Percentiles rank a stretch among this genome's conserved stretches.
These are phyloP conservation scores for Bergia puertoricense DNA, from an alignment of 92 coral and sea anemone species.

Conservation along the genomic window DNA sequence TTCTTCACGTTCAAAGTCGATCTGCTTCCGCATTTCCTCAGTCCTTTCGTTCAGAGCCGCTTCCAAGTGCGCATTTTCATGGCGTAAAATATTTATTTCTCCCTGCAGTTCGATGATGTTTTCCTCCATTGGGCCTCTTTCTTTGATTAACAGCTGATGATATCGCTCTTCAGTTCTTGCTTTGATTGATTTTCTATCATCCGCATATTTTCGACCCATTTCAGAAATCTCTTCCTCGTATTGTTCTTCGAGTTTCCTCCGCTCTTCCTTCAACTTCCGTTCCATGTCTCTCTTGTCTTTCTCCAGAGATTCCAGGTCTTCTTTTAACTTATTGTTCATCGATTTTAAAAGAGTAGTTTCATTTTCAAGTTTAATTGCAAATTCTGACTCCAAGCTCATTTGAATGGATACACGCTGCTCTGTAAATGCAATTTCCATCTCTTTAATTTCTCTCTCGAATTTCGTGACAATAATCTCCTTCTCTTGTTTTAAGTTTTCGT, in stretches of 20 bases:
- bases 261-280: conserved; percentile 79
- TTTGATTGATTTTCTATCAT: conserved; percentile 73
- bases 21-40: conserved; percentile 71
- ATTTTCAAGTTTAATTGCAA: conserved; percentile 80
- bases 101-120: conserved; percentile 70
- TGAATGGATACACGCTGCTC: conserved; percentile 80
- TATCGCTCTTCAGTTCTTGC: conserved; percentile 78
- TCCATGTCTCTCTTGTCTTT: conserved; percentile 87
- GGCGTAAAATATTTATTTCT: conserved; percentile 66
- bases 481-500: conserved; percentile 87
- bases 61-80: conserved; percentile 83
- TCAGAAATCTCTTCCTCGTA: conserved; percentile 89
- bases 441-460: conserved; percentile 89
- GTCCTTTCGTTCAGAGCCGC: conserved; percentile 71
- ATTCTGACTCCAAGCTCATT: conserved; percentile 80
- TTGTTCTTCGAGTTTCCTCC: conserved; percentile 72
- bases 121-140: conserved; percentile 73
- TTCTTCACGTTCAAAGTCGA: conserved; percentile 80
- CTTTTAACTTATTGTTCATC: conserved; percentile 79
- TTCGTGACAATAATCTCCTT: conserved; percentile 84
- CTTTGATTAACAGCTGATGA: conserved; percentile 66
- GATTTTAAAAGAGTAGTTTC: conserved; percentile 80
- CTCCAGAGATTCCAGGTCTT: conserved; percentile 82
- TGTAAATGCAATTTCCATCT: conserved; percentile 84
- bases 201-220: conserved; percentile 73